Conservation (phyloP, 1,140 invertebrate genomes). For the Eulimnadia texana region DNA sequence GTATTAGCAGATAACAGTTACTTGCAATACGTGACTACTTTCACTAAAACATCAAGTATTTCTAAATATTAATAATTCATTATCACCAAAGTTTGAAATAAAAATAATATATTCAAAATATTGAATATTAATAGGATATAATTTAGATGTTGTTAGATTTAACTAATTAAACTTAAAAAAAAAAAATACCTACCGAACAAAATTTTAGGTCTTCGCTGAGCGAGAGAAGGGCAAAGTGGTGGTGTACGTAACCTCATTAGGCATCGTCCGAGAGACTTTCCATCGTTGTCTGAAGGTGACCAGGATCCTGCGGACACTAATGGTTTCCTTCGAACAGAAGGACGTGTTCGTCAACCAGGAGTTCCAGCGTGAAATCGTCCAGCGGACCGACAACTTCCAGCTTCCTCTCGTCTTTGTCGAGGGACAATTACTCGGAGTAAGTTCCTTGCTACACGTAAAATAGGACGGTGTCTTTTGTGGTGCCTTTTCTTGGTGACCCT, state of each 20-base stretch:
- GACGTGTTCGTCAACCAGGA: conserved; percentile 85
- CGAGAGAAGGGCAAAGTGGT: conserved; percentile 83
- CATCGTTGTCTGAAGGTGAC: conserved; percentile 77
- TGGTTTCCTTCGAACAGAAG: conserved; percentile 82
- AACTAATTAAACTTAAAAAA: not conserved
- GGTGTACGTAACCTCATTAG: conserved; percentile 84
- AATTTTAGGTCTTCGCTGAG: conserved; percentile 60
- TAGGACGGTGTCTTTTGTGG: too few relatives aligned
- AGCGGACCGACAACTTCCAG: conserved; percentile 57
- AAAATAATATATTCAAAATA: too few relatives aligned
- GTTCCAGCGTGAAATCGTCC: conserved; percentile 70
- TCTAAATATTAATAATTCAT: too few relatives aligned
- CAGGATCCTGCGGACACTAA: conserved; percentile 80
- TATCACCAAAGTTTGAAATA: too few relatives aligned
- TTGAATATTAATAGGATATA: too few relatives aligned
- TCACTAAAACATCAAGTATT: too few relatives aligned
- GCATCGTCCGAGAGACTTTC: conserved; percentile 73
- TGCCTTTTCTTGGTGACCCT: too few relatives aligned
- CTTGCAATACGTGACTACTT: too few relatives aligned
- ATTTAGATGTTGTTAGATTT: not conserved
- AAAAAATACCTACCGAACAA: not conserved
- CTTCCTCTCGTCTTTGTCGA: conserved; percentile 90
- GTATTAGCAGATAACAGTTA: too few relatives aligned
- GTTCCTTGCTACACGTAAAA: conserved; percentile 27
- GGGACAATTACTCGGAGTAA: conserved; percentile 78